These are phyloP conservation scores for Chitala chitala DNA, from an alignment of 2,113 vertebrate genomes.

Conservation along the genomic window DNA sequence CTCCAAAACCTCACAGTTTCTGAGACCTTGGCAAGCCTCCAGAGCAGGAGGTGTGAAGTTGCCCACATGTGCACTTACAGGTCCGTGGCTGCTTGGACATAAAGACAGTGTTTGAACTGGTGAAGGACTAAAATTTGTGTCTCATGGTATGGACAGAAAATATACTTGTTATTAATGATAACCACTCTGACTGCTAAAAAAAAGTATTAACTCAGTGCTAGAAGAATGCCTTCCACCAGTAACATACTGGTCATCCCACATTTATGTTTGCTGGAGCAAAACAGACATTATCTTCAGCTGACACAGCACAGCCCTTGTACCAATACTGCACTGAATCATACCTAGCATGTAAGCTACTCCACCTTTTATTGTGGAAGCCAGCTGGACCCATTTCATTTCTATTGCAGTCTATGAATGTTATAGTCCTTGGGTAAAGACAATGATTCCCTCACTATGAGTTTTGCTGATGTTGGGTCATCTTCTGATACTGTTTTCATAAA, in stretches of 20 bases:
- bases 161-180: no score
- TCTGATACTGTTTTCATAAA: conserved; percentile 47
- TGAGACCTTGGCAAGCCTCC: no score
- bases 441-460: conserved; percentile 49
- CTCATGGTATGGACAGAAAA: no score
- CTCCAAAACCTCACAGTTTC: no score
- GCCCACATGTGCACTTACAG: no score
- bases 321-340: neutral
- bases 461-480: conserved; percentile 31
- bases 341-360: conserved; percentile 11
- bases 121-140: no score
- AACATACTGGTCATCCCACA: neutral
- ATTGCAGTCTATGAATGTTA: conserved; percentile 54
- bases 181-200: no score
- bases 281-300: neutral
- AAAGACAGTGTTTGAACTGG: no score
- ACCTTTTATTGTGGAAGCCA: conserved; percentile 32
- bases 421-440: conserved; percentile 47
- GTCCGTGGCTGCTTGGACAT: no score
- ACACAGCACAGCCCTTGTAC: conserved; percentile 1
- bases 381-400: conserved; percentile 42
- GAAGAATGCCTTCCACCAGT: no score
- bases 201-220: no score
- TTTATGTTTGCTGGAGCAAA: neutral
- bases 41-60: no score